These are phyloP conservation scores for Pongo pygmaeus DNA, from an alignment of 2,113 vertebrate genomes.

Conservation along the genomic window DNA sequence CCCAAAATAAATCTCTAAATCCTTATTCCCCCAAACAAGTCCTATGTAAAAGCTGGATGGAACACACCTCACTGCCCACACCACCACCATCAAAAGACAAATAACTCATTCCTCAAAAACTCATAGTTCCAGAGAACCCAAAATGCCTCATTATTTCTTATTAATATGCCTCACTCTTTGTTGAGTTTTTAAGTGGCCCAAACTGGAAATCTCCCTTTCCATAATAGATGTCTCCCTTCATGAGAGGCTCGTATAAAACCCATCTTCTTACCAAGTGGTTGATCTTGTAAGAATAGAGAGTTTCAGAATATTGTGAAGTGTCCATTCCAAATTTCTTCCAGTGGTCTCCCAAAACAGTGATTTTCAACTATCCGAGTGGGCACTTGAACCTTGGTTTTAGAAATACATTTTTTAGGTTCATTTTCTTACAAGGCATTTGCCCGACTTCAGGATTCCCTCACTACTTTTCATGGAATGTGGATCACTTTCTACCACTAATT, in stretches of 20 bases:
- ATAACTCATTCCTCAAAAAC: background rate
- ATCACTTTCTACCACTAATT: background rate
- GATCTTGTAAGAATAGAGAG: background rate
- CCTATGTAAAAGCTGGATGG: background rate
- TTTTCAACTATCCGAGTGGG: background rate
- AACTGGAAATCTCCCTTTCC: background rate
- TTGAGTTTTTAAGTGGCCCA: slow-evolving; percentile 7
- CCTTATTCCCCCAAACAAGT: background rate
- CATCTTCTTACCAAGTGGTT: background rate
- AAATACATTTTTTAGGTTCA: background rate
- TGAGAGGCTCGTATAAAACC: background rate
- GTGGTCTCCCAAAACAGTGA: background rate
- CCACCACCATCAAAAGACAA: background rate
- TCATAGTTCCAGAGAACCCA: background rate
- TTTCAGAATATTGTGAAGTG: background rate
- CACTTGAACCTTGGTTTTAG: background rate
- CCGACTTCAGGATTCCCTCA: background rate
- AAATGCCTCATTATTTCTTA: background rate
- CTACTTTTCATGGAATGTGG: background rate
- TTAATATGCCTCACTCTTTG: background rate
- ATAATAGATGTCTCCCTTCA: background rate
- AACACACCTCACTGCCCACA: background rate
- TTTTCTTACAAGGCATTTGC: background rate
- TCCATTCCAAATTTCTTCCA: background rate
- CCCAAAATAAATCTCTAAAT: background rate